A percentile compares a stretch with the other conserved stretches of the same genome.
phyloP scores from a whole-genome alignment of 2,113 vertebrate species.

The Coturnix japonica region DNA sequence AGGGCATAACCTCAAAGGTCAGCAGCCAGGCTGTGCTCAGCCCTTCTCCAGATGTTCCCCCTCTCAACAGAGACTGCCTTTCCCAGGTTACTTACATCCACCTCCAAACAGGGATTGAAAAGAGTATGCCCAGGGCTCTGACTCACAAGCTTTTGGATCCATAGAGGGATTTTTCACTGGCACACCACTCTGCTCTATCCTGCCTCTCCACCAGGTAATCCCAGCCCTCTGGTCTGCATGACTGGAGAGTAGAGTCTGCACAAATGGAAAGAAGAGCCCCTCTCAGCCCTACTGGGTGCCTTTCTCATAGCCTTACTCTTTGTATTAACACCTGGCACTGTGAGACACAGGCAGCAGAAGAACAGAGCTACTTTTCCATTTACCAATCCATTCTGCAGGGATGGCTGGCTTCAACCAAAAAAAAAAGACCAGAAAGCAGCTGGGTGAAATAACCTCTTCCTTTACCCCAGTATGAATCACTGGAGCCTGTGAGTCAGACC shows the following conservation, averaged over 20 bases:
- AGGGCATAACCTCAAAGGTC: neutral
- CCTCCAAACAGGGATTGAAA: slow-evolving; percentile 5
- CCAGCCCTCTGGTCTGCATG: neutral
- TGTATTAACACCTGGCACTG: neutral
- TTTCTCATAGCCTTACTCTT: neutral
- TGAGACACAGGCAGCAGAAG: neutral
- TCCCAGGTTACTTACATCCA: neutral
- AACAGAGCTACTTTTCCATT: neutral
- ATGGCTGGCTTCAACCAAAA: neutral
- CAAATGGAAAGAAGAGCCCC: neutral
- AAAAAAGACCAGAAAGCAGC: slow-evolving; percentile 5
- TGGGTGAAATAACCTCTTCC: slow-evolving; percentile 9
- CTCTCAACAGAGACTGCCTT: slow-evolving; percentile 12
- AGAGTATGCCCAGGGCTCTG: neutral
- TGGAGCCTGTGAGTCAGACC: slow-evolving; percentile 53
- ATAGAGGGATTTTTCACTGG: slow-evolving; percentile 3
- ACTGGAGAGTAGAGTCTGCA: neutral
- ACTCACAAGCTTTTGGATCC: slow-evolving; percentile 21
- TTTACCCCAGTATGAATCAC: slow-evolving; percentile 59
- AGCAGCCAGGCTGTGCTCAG: neutral
- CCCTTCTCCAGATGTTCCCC: slow-evolving; percentile 30
- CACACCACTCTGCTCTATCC: neutral
- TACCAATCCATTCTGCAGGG: neutral
- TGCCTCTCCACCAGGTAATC: neutral
- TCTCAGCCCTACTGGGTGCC: neutral